A percentile compares a stretch with the other conserved stretches of the same genome.
phyloP scores from a whole-genome alignment of 2,888 invertebrate genomes.

The Palloptera scutellata region DNA sequence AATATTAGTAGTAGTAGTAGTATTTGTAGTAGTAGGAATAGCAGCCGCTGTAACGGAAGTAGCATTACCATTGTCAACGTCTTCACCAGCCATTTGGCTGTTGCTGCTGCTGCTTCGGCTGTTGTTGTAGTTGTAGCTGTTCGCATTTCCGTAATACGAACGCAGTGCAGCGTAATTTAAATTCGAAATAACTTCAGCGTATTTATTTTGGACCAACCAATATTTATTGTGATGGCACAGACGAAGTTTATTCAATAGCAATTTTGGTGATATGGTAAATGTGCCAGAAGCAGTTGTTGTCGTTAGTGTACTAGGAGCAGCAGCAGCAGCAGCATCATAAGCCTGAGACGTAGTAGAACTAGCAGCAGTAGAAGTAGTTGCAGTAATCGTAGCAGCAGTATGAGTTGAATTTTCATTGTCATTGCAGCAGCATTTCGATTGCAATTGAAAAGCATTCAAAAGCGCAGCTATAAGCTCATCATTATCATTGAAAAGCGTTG shows the following conservation, averaged over 20 bases:
- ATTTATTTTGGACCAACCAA: conserved; percentile 66
- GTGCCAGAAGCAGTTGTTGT: conserved; percentile 23
- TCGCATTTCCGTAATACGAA: conserved; percentile 56
- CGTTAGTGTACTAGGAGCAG: conserved; percentile 1
- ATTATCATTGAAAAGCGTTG: conserved; percentile 55
- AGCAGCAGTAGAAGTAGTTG: conserved; percentile 15
- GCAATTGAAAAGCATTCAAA: conserved; percentile 63
- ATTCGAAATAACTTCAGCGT: conserved; percentile 64
- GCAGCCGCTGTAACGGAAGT: conserved; percentile 15
- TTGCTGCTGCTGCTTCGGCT: background rate
- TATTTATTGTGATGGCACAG: conserved; percentile 64
- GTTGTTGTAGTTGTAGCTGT: conserved; percentile 16
- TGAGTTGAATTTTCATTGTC: conserved; percentile 30
- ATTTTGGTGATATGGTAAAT: conserved; percentile 61
- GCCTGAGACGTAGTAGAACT: background rate
- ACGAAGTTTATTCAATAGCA: conserved; percentile 63
- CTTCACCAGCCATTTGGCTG: conserved; percentile 15
- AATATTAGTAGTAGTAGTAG: too few relatives aligned
- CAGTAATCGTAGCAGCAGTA: conserved; percentile 16
- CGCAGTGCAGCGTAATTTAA: conserved; percentile 61
- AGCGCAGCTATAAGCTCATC: conserved; percentile 62
- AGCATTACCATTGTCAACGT: conserved; percentile 19
- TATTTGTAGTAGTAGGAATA: conserved; percentile 13
- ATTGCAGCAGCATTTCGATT: conserved; percentile 48
- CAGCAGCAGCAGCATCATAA: conserved; percentile 16